These are phyloP conservation scores for Phymatocera aterrima DNA, from an alignment of 2,888 invertebrate species.

Conservation along the genomic window DNA sequence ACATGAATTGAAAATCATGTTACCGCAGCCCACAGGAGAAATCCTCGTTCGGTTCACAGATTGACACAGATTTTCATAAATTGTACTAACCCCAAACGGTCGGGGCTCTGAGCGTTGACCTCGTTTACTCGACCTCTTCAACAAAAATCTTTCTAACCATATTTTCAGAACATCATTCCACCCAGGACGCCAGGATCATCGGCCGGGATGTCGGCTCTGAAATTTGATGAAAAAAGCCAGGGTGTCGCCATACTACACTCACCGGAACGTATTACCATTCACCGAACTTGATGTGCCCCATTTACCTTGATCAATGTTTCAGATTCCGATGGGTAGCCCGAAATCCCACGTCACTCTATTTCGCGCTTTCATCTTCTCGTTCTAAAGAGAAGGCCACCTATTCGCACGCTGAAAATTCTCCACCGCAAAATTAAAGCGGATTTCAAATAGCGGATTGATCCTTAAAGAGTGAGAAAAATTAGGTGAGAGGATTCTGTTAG, in stretches of 20 bases:
- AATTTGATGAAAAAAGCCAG: not conserved
- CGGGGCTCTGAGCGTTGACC: not conserved
- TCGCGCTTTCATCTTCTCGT: too few species aligned
- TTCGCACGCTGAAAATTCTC: too few species aligned
- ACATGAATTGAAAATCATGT: slow-evolving; percentile 5
- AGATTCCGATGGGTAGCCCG: not conserved
- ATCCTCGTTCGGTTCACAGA: not conserved
- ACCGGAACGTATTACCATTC: not conserved
- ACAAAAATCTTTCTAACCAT: not conserved
- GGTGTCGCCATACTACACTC: not conserved
- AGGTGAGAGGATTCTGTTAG: too few species aligned
- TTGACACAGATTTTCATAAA: slow-evolving; percentile 22
- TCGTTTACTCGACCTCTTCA: not conserved
- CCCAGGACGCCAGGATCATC: not conserved
- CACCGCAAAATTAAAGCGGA: too few species aligned
- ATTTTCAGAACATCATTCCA: not conserved
- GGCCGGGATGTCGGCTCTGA: not conserved
- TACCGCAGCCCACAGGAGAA: not conserved
- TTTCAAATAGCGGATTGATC: too few species aligned
- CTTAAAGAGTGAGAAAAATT: too few species aligned
- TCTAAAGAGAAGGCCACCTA: too few species aligned
- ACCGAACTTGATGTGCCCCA: not conserved
- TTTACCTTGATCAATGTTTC: not conserved
- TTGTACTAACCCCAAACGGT: slow-evolving; percentile 19
- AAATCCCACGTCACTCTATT: not conserved